Base-by-base conservation (phyloP, 2,888 invertebrate species). In the Caenorhabditis auriculariae region DNA sequence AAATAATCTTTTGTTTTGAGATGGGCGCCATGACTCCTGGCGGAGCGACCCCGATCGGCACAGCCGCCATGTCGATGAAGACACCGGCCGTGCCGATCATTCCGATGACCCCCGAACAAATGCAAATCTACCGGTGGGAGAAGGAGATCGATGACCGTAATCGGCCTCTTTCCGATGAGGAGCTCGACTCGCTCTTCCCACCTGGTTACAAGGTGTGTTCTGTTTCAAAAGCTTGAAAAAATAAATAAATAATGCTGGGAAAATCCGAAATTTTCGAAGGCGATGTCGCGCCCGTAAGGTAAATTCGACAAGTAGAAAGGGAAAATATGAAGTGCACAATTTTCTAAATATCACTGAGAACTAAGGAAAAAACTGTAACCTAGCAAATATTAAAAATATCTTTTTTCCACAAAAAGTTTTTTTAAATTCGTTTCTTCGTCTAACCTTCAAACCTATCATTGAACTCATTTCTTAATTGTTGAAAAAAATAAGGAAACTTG, bases 61-160 rank as follows among this genome's bases (percentile, higher is more conserved):
- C 89, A 2, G 94, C 94, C 83, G 98, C 98, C 1, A 96, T 96
- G 95, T 93, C 89, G 0, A 90, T 99, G 89, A 92, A 93, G 2
- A 99, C 98, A 0, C 98, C 98, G 0, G 94, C 96, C 0, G 86
- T 92, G 19, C 94, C 95, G 78, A 86, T 95, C 62, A 91, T 74
- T 6, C 74, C 93, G 15, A 98, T 98, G 96, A 99, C 98, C 0
- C 98, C 98, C 0, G 98, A 99, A 83, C 98, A 98, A 83, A 85
- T 96, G 66, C 96, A 64, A 26, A 64, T 66, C 7, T 66, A 66
- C 54, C 51, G 61, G 45, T 69, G 61, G 96, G 84, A 88, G 44
- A 64, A 69, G 77, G 98, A 98, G 84, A 95, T 98, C 59, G 98
- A 99, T 81, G 96, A 98, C 82, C 87, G 98, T 57, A 98, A 98